Evolutionary conservation across 1,140 invertebrate species (phyloP).

Genomic region (Penaeus chinensis): DNA sequence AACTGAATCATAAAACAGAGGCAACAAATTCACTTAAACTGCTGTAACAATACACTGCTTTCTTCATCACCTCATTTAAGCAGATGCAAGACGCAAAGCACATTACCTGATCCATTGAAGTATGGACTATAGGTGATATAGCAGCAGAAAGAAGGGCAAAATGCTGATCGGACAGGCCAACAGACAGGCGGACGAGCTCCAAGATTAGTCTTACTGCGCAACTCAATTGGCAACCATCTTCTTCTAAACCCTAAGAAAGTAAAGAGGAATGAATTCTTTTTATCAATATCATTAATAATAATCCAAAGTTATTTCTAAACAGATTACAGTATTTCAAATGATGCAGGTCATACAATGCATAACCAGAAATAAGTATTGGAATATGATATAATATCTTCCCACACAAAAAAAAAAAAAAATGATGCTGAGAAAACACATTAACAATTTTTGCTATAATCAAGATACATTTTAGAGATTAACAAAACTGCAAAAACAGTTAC

Average conservation of each 20-base stretch:
- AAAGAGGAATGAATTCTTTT: not conserved
- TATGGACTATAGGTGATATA: conserved; percentile 67
- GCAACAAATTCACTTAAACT: too few relatives aligned
- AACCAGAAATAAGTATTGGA: not conserved
- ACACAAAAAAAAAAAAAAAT: not conserved
- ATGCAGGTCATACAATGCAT: not conserved
- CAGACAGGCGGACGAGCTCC: conserved; percentile 67
- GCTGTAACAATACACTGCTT: too few relatives aligned
- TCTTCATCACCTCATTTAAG: not conserved
- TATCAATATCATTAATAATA: conserved; percentile 5
- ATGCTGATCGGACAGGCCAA: conserved; percentile 67
- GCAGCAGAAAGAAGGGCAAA: conserved; percentile 66
- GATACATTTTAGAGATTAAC: too few relatives aligned
- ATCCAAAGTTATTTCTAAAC: not conserved
- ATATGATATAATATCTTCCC: not conserved
- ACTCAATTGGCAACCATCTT: conserved; percentile 67
- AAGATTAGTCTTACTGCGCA: conserved; percentile 68
- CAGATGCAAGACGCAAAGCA: conserved; percentile 52
- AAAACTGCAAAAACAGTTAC: too few relatives aligned
- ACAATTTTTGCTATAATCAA: too few relatives aligned
- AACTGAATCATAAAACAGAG: too few relatives aligned
- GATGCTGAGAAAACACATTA: not conserved
- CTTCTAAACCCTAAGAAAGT: conserved; percentile 65
- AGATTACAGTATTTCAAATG: not conserved
- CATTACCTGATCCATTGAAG: conserved; percentile 67